These are phyloP conservation scores for Patiria pectinifera DNA, from an alignment of 53 echinoderm and acorn worm species.

Conservation along the genomic window DNA sequence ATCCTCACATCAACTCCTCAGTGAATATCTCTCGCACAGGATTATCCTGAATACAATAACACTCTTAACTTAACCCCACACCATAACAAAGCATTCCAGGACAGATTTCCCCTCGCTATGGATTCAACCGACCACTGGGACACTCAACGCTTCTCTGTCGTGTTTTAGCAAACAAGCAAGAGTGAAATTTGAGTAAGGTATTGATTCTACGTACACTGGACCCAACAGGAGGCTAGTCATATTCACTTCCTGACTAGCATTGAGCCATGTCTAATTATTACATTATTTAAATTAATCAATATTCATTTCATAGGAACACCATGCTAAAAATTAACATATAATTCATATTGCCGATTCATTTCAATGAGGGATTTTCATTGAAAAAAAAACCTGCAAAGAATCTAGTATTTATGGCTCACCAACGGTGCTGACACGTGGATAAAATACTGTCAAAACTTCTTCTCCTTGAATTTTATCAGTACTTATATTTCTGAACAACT, in stretches of 20 bases:
- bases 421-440: neutral
- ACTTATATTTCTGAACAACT: too few relatives aligned
- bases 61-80: neutral
- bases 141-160: neutral
- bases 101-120: neutral
- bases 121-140: neutral
- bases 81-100: neutral
- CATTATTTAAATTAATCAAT: conserved; percentile 12
- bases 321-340: neutral
- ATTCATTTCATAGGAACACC: neutral
- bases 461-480: too few relatives aligned
- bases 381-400: too few relatives aligned
- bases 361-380: neutral
- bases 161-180: neutral
- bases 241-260: neutral
- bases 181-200: neutral
- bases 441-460: neutral
- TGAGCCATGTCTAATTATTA: neutral
- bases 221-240: neutral
- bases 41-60: neutral
- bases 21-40: neutral
- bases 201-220: neutral
- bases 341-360: neutral
- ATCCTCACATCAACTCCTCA: neutral
- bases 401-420: neutral